Evolutionary conservation across 2,888 invertebrate species (phyloP).

Genomic region (Argyra leucocephala): DNA sequence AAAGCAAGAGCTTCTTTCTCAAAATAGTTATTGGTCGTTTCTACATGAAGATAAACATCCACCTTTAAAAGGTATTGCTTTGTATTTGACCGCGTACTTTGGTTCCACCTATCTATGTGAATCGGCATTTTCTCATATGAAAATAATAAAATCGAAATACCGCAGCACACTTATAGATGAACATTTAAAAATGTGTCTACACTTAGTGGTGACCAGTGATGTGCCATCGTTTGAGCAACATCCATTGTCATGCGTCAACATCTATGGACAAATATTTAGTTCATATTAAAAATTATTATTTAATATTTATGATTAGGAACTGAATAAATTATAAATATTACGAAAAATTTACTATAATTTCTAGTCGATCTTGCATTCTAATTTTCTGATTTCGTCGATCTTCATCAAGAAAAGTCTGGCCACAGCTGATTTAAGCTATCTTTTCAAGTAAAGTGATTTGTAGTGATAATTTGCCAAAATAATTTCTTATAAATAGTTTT

Average conservation of each 20-base stretch:
- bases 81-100: constrained; percentile 9
- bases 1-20: constrained; percentile 10
- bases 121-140: not conserved
- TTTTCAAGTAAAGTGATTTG: no score
- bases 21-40: constrained; percentile 1
- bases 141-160: not conserved
- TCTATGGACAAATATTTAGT: no score
- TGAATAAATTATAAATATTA: no score
- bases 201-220: constrained; percentile 2
- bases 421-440: no score
- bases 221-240: constrained; percentile 5
- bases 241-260: not conserved
- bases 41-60: not conserved
- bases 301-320: no score
- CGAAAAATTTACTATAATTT: no score
- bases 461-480: no score
- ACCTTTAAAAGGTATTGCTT: not conserved
- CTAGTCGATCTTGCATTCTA: no score
- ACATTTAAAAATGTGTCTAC: constrained; percentile 7
- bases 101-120: constrained; percentile 9
- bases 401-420: no score
- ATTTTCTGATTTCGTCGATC: no score
- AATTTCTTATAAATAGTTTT: no score
- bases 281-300: no score
- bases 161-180: constrained; percentile 7